Percentiles rank a stretch among this genome's conserved stretches.
These are phyloP conservation scores for Cordilura impudica DNA, from an alignment of 2,888 invertebrate genomes.

Conservation along the genomic window DNA sequence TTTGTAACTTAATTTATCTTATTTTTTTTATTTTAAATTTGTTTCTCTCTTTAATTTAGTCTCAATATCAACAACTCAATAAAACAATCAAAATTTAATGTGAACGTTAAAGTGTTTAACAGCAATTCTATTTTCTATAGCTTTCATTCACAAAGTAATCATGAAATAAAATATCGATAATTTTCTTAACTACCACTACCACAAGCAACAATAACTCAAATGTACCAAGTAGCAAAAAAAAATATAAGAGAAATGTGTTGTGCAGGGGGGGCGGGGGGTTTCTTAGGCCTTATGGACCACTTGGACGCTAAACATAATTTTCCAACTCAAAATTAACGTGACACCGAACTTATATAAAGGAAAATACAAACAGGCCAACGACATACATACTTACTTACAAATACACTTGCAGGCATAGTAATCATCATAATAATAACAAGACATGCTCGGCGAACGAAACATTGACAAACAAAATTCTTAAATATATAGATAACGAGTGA, in stretches of 20 bases:
- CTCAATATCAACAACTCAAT: no score
- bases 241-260: background rate
- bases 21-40: no score
- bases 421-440: background rate
- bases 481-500: constrained; percentile 29
- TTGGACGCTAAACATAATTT: constrained; percentile 51
- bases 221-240: background rate
- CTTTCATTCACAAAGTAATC: constrained; percentile 22
- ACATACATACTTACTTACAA: background rate
- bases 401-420: background rate
- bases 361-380: background rate
- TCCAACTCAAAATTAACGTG: constrained; percentile 44
- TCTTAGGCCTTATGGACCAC: constrained; percentile 33
- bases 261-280: constrained; percentile 5
- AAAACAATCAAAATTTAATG: background rate
- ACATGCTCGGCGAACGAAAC: background rate
- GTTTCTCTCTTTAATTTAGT: no score
- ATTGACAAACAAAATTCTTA: constrained; percentile 5
- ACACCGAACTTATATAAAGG: constrained; percentile 41
- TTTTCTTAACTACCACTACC: background rate
- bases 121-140: background rate
- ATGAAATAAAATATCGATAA: constrained; percentile 44
- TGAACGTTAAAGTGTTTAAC: background rate
- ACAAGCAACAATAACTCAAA: background rate
- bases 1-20: no score